Base-by-base conservation (phyloP, 2,113 vertebrate species). In the Cynopterus brachyotis region DNA sequence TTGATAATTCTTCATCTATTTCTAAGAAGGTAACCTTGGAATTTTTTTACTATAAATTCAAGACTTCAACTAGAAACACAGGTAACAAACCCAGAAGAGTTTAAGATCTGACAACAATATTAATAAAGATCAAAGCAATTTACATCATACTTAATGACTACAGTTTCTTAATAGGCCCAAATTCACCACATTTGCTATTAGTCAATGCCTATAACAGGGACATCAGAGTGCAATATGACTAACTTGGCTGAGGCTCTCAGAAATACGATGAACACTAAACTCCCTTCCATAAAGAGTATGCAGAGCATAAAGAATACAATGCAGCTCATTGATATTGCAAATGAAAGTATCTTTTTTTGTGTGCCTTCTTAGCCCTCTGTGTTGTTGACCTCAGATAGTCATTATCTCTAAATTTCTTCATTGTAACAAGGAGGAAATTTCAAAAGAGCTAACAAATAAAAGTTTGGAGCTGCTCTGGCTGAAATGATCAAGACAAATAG, bases 371-470 rank as follows among this genome's bases (percentile, higher is more conserved):
- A 82, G 10, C 22, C 40, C 12, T 67, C n/a, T 6, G 17, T 64
- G 32, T 42, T 53, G 24, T 13, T 81, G 69, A 86, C 59, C 35
- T 79, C 57, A 64, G 59, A 73, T 6, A 70, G 1, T n/a, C 19
- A 32, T 32, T 73, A 5, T 30, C 26, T 17, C 70, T 70, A n/a
- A 50, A 28, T 42, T 93, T 85, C 75, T 89, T 82, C n/a, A 67
- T 42, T 93, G 26, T 60, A 94, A 95, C 50, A 73, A 89, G 9
- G 50, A 95, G 12, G 20, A 92, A 95, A 94, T 22, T 82, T 67
- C 32, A 55, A 30, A 35, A 76, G 2, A 3, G 5, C 3, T 72
- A 53, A 47, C 59, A 88, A 75, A 50, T 64, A 37, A 67, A 59
- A 66, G 4, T 28, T 42, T 40, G 78, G 73, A 88, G 35, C 55